These are phyloP conservation scores for Sceloporus undulatus DNA, from an alignment of 2,113 vertebrate species.

Conservation along the genomic window DNA sequence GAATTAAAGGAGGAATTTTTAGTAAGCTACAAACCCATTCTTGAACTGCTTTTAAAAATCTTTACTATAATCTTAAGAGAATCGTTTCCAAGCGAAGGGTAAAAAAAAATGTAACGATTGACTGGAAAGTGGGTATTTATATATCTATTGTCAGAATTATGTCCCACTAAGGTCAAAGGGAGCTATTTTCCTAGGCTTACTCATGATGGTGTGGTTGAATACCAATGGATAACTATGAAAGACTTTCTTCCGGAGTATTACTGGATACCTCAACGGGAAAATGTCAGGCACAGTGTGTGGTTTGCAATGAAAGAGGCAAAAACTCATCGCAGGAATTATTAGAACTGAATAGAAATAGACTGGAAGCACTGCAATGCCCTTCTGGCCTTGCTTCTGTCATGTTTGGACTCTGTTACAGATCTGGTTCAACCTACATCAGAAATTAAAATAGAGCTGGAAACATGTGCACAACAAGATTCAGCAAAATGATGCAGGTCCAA, in stretches of 20 bases:
- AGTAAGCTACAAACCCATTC: neutral
- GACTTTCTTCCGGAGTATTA: too few relatives aligned
- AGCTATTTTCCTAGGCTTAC: neutral
- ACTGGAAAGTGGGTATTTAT: neutral
- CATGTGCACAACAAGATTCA: neutral
- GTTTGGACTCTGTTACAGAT: neutral
- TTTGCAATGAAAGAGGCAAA: too few relatives aligned
- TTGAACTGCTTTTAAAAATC: neutral
- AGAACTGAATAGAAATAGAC: too few relatives aligned
- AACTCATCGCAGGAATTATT: too few relatives aligned
- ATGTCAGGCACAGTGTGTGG: too few relatives aligned
- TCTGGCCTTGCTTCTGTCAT: neutral
- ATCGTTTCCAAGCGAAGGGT: neutral
- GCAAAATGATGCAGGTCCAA: neutral
- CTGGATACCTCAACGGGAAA: too few relatives aligned
- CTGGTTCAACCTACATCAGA: neutral
- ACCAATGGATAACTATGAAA: too few relatives aligned
- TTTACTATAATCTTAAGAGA: slow-evolving; percentile 8
- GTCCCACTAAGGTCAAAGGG: neutral
- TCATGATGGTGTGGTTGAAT: too few relatives aligned
- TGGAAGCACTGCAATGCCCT: slow-evolving; percentile 14
- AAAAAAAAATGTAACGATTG: neutral
- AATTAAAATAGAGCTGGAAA: neutral
- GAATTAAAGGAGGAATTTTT: slow-evolving; percentile 33
- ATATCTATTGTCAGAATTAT: neutral